These are phyloP conservation scores for Adrianichthys oophorus DNA, from an alignment of 2,797 vertebrate species.

Conservation along the genomic window DNA sequence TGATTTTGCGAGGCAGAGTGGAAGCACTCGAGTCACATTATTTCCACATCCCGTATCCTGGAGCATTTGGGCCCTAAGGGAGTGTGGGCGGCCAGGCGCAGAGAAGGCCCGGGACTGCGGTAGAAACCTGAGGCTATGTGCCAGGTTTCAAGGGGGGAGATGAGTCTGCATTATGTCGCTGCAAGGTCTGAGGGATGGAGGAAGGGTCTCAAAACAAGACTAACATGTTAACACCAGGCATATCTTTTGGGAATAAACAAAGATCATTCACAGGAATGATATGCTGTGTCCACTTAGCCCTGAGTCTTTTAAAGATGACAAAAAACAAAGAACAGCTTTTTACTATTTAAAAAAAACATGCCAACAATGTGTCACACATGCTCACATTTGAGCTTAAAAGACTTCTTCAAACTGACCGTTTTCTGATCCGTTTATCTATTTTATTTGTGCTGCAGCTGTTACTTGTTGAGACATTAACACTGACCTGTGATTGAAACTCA, in stretches of 20 bases:
- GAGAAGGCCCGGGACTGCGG: slow-evolving; percentile 73
- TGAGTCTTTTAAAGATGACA: background rate
- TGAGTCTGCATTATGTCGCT: slow-evolving; percentile 46
- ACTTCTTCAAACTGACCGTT: background rate
- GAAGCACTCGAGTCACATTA: slow-evolving; percentile 79
- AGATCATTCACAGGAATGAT: slow-evolving; percentile 5
- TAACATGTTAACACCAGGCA: slow-evolving; percentile 41
- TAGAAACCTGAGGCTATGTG: slow-evolving; percentile 79
- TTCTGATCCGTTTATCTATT: too few relatives aligned
- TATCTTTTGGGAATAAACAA: slow-evolving; percentile 6
- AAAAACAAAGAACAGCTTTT: background rate
- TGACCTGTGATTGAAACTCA: too few relatives aligned
- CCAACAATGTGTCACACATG: slow-evolving; percentile 36
- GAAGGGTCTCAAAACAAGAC: slow-evolving; percentile 33
- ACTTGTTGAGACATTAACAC: too few relatives aligned
- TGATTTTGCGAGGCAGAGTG: slow-evolving; percentile 85
- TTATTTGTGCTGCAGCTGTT: too few relatives aligned
- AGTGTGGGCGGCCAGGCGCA: slow-evolving; percentile 56
- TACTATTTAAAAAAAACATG: slow-evolving; percentile 5
- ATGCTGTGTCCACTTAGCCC: background rate
- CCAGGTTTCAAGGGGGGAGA: slow-evolving; percentile 67
- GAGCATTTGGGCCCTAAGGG: slow-evolving; percentile 66
- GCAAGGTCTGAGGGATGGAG: slow-evolving; percentile 45
- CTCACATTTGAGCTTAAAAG: slow-evolving; percentile 15
- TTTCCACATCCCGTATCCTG: slow-evolving; percentile 82